Base-by-base conservation (phyloP, 2,888 invertebrate genomes). In the Peribatodes rhomboidaria region DNA sequence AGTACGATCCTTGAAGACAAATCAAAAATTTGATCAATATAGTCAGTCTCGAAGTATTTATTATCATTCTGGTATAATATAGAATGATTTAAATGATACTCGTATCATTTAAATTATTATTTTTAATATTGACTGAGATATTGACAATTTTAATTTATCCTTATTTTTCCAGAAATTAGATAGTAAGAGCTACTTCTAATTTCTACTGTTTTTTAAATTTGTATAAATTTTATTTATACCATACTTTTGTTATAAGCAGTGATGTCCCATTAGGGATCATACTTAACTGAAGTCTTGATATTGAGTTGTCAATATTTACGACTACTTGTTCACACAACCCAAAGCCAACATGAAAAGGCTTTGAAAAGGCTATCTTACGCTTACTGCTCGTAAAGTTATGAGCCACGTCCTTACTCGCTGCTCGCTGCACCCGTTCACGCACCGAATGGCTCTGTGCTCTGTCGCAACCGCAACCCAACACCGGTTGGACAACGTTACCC, bases 401-500 rank as follows among this genome's bases (percentile, higher is more conserved):
- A 72, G 63, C 65, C 63, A 67, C 74, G 78, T 79, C 71, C 77
- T 72, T 78, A 76, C 72, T 75, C 63, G 46, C 50, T 53, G 52
- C 61, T 64, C 63, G 47, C 68, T 39, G 18, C 39, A 39, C 46
- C 46, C 57, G 65, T 68, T 71, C 68, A 76, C 67, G 70, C 69
- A 67, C 63, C 55, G 61, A 65, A 67, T 78, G 74, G 39, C 53
- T 39, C 57, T 66, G 63, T 73, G 39, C 53, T 39, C 57, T 66
- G 63, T 73, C 67, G 79, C 73, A 81, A 81, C 61, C 54, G 62
- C 42, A 71, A 78, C 78, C 69, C 75, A 78, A 83, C 79, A 79
- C 82, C 77, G 71, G 69, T 81, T 85, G 73, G 73, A 71, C 76
- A 82, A 86, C 79, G 55, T 13, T 59, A 83, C 79, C 78, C 78